Conservation (phyloP, 1,140 invertebrate genomes). For the Leptinotarsa undecemlineata region DNA sequence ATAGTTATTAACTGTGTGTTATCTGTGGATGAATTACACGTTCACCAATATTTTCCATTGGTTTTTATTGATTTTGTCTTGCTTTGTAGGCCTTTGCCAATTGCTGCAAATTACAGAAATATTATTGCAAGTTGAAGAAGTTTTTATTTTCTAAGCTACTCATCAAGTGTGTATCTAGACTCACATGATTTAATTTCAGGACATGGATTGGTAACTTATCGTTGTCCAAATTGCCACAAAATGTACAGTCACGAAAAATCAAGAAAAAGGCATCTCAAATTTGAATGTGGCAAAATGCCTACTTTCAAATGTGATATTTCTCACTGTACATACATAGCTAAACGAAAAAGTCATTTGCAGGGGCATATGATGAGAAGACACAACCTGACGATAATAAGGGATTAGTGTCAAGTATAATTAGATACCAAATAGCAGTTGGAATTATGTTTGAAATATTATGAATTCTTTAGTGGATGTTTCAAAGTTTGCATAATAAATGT, state of each 20-base stretch:
- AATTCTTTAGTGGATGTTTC: too few species aligned
- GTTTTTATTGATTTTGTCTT: too few species aligned
- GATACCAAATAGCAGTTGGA: too few species aligned
- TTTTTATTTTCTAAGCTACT: too few species aligned
- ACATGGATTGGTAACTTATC: not conserved
- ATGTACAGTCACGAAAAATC: slow-evolving; percentile 32
- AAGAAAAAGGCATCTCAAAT: slow-evolving; percentile 54
- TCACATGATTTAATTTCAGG: not conserved
- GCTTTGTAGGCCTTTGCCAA: too few species aligned
- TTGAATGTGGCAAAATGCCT: slow-evolving; percentile 59
- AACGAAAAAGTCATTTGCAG: slow-evolving; percentile 58
- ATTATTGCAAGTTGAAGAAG: too few species aligned
- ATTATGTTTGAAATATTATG: too few species aligned
- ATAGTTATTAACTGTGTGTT: too few species aligned
- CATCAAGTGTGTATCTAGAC: not conserved
- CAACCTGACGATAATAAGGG: not conserved
- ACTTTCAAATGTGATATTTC: slow-evolving; percentile 56
- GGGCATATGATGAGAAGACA: slow-evolving; percentile 47
- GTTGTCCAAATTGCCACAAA: slow-evolving; percentile 35
- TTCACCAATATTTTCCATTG: too few species aligned
- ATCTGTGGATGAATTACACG: too few species aligned
- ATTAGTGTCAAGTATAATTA: not conserved
- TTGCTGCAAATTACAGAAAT: too few species aligned
- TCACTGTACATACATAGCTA: slow-evolving; percentile 58
- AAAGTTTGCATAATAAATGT: too few species aligned